These are phyloP conservation scores for Odontocolon sp. DNA, from an alignment of 2,888 invertebrate species.

Conservation along the genomic window DNA sequence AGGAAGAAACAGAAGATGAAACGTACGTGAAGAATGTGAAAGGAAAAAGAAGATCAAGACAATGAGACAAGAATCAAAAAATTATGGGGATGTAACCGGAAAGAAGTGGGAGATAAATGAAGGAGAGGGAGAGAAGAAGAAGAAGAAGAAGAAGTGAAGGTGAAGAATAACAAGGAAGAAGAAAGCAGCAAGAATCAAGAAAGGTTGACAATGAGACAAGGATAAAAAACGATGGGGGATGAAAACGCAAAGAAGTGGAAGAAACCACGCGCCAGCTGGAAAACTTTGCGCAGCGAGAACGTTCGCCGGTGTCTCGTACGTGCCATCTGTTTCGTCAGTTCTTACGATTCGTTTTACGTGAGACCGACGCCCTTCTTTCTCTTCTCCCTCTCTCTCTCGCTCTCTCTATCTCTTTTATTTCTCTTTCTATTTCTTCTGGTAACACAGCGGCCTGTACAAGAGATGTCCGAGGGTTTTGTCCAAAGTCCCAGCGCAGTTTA, in stretches of 20 bases:
- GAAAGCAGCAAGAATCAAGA: neutral
- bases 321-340: constrained; percentile 65
- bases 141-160: neutral
- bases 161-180: neutral
- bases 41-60: neutral
- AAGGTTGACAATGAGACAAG: too few relatives aligned
- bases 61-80: neutral
- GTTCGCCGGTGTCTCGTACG: constrained; percentile 57
- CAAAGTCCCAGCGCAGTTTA: constrained; percentile 17
- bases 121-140: neutral
- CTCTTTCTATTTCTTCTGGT: neutral
- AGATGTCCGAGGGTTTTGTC: constrained; percentile 19
- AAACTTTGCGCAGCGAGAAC: constrained; percentile 12
- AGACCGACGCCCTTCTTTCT: constrained; percentile 44
- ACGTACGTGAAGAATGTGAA: neutral
- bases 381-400: neutral
- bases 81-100: neutral
- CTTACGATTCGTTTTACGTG: constrained; percentile 64
- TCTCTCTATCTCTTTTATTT: neutral
- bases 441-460: constrained; percentile 28
- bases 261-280: constrained; percentile 6
- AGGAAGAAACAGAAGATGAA: neutral
- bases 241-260: too few relatives aligned
- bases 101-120: too few relatives aligned
- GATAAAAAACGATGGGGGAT: neutral